Evolutionary conservation across 2,113 vertebrate genomes (phyloP).

Genomic region (Eurypyga helias): DNA sequence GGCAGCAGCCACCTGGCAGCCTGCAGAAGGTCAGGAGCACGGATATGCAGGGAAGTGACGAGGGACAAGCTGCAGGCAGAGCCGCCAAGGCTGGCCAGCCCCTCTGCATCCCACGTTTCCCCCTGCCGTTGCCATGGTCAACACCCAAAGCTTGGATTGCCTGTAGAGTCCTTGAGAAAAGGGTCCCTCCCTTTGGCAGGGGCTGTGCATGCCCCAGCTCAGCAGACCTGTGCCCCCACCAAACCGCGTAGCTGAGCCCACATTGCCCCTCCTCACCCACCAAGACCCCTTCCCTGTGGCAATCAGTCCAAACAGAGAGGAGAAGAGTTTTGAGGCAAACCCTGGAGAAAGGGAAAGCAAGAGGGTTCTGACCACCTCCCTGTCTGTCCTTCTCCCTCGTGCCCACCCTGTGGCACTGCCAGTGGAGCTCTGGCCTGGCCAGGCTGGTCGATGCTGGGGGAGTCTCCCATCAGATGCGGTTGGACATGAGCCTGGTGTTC

Average conservation of each 20-base stretch:
- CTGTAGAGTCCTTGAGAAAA: not conserved
- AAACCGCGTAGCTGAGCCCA: rapidly evolving
- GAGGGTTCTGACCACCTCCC: not conserved
- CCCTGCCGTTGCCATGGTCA: not conserved
- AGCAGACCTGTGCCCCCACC: not conserved
- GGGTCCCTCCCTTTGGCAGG: not conserved
- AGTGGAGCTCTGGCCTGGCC: not conserved
- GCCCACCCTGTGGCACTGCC: not conserved
- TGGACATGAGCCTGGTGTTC: slow-evolving; percentile 92
- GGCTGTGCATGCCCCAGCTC: not conserved
- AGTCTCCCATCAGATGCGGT: slow-evolving; percentile 82
- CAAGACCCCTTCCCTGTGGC: rapidly evolving
- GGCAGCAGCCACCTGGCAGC: not conserved
- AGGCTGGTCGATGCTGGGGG: not conserved
- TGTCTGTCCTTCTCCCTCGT: rapidly evolving
- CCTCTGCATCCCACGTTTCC: rapidly evolving
- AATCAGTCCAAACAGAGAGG: not conserved
- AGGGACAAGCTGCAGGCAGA: not conserved
- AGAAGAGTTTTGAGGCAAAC: not conserved
- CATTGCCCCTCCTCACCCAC: rapidly evolving
- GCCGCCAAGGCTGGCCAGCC: rapidly evolving
- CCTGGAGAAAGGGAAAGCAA: not conserved
- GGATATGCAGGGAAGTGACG: rapidly evolving
- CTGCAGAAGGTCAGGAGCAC: not conserved
- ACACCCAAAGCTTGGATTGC: not conserved